phyloP scores from a whole-genome alignment of 2,888 invertebrate species.

The Crocallis elinguaria region DNA sequence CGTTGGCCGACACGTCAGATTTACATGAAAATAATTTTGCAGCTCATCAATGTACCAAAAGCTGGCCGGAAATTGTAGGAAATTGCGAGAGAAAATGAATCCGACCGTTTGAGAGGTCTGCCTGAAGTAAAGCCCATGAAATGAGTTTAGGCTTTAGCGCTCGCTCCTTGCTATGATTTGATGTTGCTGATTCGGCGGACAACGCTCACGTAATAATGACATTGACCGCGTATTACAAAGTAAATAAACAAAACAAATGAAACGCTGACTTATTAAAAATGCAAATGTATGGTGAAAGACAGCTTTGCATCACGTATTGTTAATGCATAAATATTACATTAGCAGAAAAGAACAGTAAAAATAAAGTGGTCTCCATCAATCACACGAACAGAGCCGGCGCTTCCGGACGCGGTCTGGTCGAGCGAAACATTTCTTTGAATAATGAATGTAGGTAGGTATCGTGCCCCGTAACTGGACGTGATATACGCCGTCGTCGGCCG shows the following conservation, averaged over 20 bases:
- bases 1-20: constrained; percentile 19
- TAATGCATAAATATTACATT: constrained; percentile 53
- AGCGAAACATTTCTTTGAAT: constrained; percentile 85
- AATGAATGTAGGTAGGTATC: constrained; percentile 83
- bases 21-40: constrained; percentile 72
- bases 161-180: constrained; percentile 23
- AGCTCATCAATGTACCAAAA: constrained; percentile 73
- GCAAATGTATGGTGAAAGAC: constrained; percentile 23
- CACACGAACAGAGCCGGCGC: constrained; percentile 78
- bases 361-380: constrained; percentile 81
- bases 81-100: constrained; percentile 84
- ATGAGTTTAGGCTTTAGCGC: constrained; percentile 47
- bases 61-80: constrained; percentile 84
- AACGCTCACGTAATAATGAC: constrained; percentile 23
- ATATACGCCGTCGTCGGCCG: constrained; percentile 84
- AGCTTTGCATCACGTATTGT: constrained; percentile 39
- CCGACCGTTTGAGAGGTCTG: constrained; percentile 74
- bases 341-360: constrained; percentile 69
- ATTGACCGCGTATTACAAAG: constrained; percentile 19
- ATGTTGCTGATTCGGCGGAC: constrained; percentile 14
- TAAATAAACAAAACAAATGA: constrained; percentile 21
- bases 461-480: constrained; percentile 84
- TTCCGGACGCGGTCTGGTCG: constrained; percentile 78
- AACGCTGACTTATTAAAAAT: constrained; percentile 23
- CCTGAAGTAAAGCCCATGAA: constrained; percentile 36